Conservation (phyloP, 2,888 invertebrate genomes). For the Tridacna gigas region DNA sequence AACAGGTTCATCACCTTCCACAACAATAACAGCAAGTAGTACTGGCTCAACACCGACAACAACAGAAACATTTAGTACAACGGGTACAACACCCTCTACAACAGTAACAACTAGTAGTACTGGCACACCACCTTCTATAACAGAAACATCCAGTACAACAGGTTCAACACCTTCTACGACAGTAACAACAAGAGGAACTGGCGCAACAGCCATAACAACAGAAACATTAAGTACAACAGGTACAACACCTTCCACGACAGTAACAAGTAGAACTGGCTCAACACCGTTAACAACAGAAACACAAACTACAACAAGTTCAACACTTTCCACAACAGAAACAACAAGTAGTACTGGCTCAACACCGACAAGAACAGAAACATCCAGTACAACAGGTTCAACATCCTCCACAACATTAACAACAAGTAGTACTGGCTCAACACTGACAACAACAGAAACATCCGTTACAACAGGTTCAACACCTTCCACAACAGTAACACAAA, state of each 20-base stretch:
- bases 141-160: slow-evolving; percentile 8
- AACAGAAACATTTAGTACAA: neutral
- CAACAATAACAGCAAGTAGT: neutral
- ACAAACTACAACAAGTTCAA: neutral
- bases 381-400: slow-evolving; percentile 9
- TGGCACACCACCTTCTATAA: neutral
- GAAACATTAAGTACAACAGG: neutral
- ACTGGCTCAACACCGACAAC: neutral
- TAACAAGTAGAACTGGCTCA: slow-evolving; percentile 1
- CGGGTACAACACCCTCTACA: slow-evolving; percentile 1
- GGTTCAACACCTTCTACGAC: slow-evolving; percentile 32
- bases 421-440: neutral
- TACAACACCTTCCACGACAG: slow-evolving; percentile 21
- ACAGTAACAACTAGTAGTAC: slow-evolving; percentile 23
- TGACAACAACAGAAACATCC: neutral
- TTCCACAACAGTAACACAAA: slow-evolving; percentile 23
- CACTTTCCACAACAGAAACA: neutral
- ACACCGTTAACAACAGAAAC: neutral
- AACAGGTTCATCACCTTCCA: neutral
- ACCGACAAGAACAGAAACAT: neutral
- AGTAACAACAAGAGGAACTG: slow-evolving; percentile 14
- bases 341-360: neutral
- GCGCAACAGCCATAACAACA: neutral
- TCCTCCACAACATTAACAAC: neutral
- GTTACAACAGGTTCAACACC: slow-evolving; percentile 3